phyloP scores from a whole-genome alignment of 2,888 invertebrate genomes.

The Melitaea athalia region DNA sequence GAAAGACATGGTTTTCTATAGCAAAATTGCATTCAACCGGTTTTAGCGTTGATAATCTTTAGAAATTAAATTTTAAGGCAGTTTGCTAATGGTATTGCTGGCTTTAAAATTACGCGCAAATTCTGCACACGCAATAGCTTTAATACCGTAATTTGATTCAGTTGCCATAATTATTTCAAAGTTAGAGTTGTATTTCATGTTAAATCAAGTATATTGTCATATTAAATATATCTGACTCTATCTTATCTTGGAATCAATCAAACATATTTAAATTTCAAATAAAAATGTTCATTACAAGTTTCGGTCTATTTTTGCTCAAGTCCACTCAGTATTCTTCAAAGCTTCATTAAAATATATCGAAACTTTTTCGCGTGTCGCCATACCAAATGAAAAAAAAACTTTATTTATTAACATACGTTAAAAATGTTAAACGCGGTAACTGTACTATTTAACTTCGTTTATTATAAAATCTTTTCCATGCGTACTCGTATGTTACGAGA shows the following conservation, averaged over 20 bases:
- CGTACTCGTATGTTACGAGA: slow-evolving; percentile 10
- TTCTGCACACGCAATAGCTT: not conserved
- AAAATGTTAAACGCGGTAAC: not conserved
- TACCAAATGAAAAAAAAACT: too few relatives aligned
- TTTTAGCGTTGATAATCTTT: slow-evolving; percentile 18
- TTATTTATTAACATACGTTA: too few relatives aligned
- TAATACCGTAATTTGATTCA: not conserved
- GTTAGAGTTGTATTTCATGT: too few relatives aligned
- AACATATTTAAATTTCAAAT: too few relatives aligned
- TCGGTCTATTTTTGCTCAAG: too few relatives aligned
- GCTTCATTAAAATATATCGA: too few relatives aligned
- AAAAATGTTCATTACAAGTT: too few relatives aligned
- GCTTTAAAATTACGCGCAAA: slow-evolving; percentile 2
- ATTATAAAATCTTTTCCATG: not conserved
- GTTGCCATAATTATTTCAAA: not conserved
- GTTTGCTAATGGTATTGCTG: slow-evolving; percentile 11
- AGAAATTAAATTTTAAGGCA: slow-evolving; percentile 12
- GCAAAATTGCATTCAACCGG: slow-evolving; percentile 18
- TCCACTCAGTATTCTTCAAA: too few relatives aligned
- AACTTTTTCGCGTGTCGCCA: too few relatives aligned
- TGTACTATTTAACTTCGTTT: slow-evolving; percentile 3
- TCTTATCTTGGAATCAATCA: too few relatives aligned
- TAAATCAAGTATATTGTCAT: too few relatives aligned
- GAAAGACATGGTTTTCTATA: slow-evolving; percentile 24
- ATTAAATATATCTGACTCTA: too few relatives aligned